Percentiles rank a stretch among this genome's conserved stretches.
Evolutionary conservation across 2,797 vertebrate genomes (phyloP).

Genomic region (Acanthurus tractus): DNA sequence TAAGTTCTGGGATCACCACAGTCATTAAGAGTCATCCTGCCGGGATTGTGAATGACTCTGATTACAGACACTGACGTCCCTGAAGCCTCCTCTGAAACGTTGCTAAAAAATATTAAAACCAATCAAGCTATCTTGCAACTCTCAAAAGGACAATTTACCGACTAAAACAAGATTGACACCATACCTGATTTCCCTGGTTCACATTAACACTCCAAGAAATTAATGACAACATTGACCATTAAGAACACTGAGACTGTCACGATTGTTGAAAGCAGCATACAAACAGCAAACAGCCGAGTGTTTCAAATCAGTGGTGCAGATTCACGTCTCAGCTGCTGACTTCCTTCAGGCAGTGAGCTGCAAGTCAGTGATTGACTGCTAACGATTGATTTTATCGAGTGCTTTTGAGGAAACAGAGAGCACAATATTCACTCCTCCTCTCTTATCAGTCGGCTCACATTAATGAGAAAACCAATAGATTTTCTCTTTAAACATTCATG

Average conservation of each 20-base stretch:
- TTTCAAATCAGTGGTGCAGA: background rate
- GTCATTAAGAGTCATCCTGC: background rate
- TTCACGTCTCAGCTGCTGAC: background rate
- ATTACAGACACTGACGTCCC: too few species aligned
- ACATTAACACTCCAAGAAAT: too few species aligned
- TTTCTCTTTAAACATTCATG: slow-evolving; percentile 6
- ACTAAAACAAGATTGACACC: too few species aligned
- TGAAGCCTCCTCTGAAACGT: too few species aligned
- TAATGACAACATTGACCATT: background rate
- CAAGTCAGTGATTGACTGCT: background rate
- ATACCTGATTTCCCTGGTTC: too few species aligned
- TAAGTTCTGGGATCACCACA: too few species aligned
- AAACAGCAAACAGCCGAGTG: background rate
- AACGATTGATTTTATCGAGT: slow-evolving; percentile 25
- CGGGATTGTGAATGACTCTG: background rate
- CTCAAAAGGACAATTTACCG: too few species aligned
- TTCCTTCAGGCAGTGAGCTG: background rate
- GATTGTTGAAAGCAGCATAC: background rate
- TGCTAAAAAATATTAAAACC: too few species aligned
- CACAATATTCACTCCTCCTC: background rate
- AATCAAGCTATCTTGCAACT: too few species aligned
- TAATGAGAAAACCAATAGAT: background rate
- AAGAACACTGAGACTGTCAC: background rate
- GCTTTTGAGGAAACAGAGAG: slow-evolving; percentile 23
- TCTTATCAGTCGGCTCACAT: slow-evolving; percentile 6